Evolutionary conservation across 2,113 vertebrate genomes (phyloP), one percentile per base, ranked within the genome.

Genomic region (Pangasianodon hypophthalmus): DNA sequence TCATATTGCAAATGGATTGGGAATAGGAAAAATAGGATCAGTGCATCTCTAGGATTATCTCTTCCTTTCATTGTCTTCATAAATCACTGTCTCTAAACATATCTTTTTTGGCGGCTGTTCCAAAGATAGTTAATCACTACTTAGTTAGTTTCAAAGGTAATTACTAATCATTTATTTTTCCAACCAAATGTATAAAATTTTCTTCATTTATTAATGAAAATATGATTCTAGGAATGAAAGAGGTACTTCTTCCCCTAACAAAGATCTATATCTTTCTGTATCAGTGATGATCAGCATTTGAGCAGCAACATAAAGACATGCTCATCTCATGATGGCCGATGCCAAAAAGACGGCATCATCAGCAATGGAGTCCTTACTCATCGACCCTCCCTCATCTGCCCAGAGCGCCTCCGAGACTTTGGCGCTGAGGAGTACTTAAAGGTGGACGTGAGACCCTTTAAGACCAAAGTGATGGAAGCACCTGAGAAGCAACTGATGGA

Each of bases 381-480:
- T 85, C 95, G 94, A 60, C 86, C 95, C 29, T 95, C 95, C 6
- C 94, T 97, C 54, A 98, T 98, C 37, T 95, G 96, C 86, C 97
- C 97, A 0, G 97, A 98, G 87, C 96, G 97, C 62, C 95, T 98
- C 90, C 97, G 97, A 92, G 97, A 97, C 93, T 98, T 98, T 92
- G 97, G 96, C 2, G 97, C 97, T 88, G 97, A 98, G 88, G 97
- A 98, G 64, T 96, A 95, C 67, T 86, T 97, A 69, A 97, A 97
- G 0, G 96, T 96, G 11, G 96, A 97, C 0, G 95, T 97, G 87
- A 97, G 91, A 93, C 94, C 95, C n/a, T 93, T 94, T 84, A 94
- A 97, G 90, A 95, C 94, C 92, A 97, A 94, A 89, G 94, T 97
- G 58, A 77, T 91, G 11, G 94, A 86, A 56, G 88, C 37, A 26